Evolutionary conservation across 2,888 invertebrate genomes (phyloP).

Genomic region (Sisyra terminalis): DNA sequence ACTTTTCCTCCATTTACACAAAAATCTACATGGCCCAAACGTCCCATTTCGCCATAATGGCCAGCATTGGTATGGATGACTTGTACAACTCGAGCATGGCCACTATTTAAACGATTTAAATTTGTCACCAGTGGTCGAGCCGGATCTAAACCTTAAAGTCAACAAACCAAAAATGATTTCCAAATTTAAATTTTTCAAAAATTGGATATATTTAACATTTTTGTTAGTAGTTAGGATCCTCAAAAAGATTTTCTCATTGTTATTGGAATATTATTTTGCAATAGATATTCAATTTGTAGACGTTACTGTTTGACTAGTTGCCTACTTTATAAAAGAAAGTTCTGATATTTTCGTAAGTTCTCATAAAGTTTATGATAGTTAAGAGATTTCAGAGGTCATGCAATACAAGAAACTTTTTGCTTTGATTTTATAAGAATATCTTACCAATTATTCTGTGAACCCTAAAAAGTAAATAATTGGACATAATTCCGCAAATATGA

Average conservation of each 20-base stretch:
- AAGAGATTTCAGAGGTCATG: no score
- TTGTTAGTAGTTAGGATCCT: no score
- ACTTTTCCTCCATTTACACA: slow-evolving; percentile 63
- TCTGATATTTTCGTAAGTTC: no score
- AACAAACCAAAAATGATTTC: slow-evolving; percentile 5
- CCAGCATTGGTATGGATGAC: slow-evolving; percentile 68
- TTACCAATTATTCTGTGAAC: slow-evolving; percentile 55
- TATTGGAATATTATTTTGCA: no score
- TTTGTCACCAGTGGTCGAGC: slow-evolving; percentile 54
- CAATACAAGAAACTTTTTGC: no score
- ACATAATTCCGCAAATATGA: slow-evolving; percentile 58
- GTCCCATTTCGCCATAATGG: slow-evolving; percentile 56
- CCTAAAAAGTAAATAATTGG: slow-evolving; percentile 53
- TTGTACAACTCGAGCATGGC: slow-evolving; percentile 61
- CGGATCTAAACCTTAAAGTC: slow-evolving; percentile 60
- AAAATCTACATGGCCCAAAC: slow-evolving; percentile 62
- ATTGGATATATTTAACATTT: background rate
- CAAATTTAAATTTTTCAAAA: background rate
- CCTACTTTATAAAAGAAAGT: no score
- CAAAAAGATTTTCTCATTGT: no score
- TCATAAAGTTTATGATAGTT: no score
- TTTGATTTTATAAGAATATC: no score
- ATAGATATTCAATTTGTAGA: no score
- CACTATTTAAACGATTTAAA: slow-evolving; percentile 46
- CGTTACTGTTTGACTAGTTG: no score